These are phyloP conservation scores for Amaurobius ferox DNA, from an alignment of 2,888 invertebrate species.

Conservation along the genomic window DNA sequence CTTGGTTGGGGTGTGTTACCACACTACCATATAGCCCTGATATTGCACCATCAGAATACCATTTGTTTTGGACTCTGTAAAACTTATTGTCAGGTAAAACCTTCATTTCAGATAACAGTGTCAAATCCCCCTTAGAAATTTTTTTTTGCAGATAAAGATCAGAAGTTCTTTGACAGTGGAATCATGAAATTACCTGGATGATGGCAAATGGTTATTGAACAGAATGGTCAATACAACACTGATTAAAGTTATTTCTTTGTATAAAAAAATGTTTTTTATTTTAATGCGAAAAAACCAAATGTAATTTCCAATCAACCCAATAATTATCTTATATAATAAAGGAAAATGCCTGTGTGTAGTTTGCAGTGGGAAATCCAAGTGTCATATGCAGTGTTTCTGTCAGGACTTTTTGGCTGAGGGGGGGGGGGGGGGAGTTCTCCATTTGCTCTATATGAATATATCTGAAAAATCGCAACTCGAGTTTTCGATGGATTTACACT, in stretches of 20 bases:
- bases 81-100: too few relatives aligned
- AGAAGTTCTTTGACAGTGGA: slow-evolving; percentile 5
- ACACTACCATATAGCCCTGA: neutral
- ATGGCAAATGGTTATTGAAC: neutral
- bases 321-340: too few relatives aligned
- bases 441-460: too few relatives aligned
- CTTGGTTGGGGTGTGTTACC: neutral
- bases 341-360: too few relatives aligned
- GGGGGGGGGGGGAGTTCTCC: too few relatives aligned
- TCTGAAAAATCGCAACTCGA: too few relatives aligned
- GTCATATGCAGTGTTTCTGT: too few relatives aligned
- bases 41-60: neutral
- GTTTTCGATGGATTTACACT: too few relatives aligned
- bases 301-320: too few relatives aligned
- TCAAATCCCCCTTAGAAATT: neutral
- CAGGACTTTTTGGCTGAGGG: too few relatives aligned
- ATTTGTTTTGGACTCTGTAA: neutral
- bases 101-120: neutral
- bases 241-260: slow-evolving; percentile 3
- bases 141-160: neutral
- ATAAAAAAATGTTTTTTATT: neutral
- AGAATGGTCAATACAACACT: neutral
- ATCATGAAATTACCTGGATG: neutral
- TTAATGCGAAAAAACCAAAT: neutral
- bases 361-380: too few relatives aligned